A percentile compares a stretch with the other conserved stretches of the same genome.
phyloP scores from a whole-genome alignment of 2,888 invertebrate species.

The Cremastinae sp. region DNA sequence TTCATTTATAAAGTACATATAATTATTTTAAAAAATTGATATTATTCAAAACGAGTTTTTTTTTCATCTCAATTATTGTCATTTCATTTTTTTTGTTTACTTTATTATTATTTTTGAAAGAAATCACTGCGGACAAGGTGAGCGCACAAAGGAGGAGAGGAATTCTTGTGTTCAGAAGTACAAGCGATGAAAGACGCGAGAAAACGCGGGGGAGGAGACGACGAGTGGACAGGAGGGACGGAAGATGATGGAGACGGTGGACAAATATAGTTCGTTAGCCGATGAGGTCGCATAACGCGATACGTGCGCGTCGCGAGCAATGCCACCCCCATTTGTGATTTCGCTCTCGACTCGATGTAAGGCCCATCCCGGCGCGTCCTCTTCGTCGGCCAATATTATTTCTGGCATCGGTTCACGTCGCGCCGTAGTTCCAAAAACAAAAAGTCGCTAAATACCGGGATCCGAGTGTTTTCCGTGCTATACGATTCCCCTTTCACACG shows the following conservation, averaged over 20 bases:
- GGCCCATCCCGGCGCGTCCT: constrained; percentile 15
- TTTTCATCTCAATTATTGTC: too few species aligned
- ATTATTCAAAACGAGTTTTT: too few species aligned
- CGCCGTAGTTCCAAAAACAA: constrained; percentile 49
- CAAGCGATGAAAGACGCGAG: constrained; percentile 43
- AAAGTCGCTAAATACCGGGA: constrained; percentile 35
- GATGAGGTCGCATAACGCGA: constrained; percentile 70
- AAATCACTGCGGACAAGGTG: too few species aligned
- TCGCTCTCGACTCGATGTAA: constrained; percentile 3
- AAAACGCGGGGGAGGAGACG: constrained; percentile 41
- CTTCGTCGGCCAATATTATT: constrained; percentile 73
- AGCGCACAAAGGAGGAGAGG: constrained; percentile 4
- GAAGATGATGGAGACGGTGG: constrained; percentile 60
- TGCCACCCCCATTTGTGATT: constrained; percentile 68
- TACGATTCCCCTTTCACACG: too few species aligned
- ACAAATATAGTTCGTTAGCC: constrained; percentile 77
- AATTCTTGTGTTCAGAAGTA: constrained; percentile 16
- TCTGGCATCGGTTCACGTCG: constrained; percentile 76
- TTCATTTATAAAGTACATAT: too few species aligned
- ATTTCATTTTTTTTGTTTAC: too few species aligned
- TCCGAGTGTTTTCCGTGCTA: too few species aligned
- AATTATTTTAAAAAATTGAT: too few species aligned
- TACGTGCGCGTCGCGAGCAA: background rate
- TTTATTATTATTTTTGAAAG: too few species aligned
- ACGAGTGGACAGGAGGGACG: constrained; percentile 38